Conservation (phyloP, 2,113 vertebrate species). For the Silurus asotus region DNA sequence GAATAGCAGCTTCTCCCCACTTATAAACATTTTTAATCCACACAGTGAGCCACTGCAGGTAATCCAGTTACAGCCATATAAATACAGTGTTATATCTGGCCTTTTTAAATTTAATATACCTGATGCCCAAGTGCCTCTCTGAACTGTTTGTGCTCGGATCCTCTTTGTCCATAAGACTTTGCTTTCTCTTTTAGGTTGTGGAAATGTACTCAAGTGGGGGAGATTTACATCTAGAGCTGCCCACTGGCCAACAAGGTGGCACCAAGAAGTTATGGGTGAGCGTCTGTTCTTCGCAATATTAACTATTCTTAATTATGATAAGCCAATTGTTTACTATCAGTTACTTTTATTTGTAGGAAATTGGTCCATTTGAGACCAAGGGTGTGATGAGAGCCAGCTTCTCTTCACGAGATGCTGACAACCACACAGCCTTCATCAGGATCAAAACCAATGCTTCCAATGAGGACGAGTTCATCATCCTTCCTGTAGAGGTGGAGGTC, state of each 20-base stretch:
- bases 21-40: constrained; percentile 97
- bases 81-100: not conserved
- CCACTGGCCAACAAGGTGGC: constrained; percentile 94
- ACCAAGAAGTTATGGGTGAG: constrained; percentile 92
- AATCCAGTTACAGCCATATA: not conserved
- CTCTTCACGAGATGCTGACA: constrained; percentile 95
- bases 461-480: constrained; percentile 91
- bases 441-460: constrained; percentile 96
- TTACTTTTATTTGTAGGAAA: constrained; percentile 78
- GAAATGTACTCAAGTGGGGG: constrained; percentile 99
- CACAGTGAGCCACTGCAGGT: constrained; percentile 97
- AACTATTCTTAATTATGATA: not conserved
- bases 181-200: constrained; percentile 79
- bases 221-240: constrained; percentile 95
- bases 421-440: constrained; percentile 97
- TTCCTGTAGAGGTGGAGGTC: constrained; percentile 97
- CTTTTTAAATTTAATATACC: not conserved
- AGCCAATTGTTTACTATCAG: constrained; percentile 24
- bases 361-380: constrained; percentile 97
- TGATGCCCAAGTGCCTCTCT: not conserved
- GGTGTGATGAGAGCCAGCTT: constrained; percentile 99
- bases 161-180: not conserved
- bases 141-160: not conserved
- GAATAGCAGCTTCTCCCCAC: constrained; percentile 98
- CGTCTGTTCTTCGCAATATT: constrained; percentile 19